A percentile compares a stretch with the other conserved stretches of the same genome.
phyloP scores from a whole-genome alignment of 2,797 vertebrate species.

The Halcyon smyrnensis region DNA sequence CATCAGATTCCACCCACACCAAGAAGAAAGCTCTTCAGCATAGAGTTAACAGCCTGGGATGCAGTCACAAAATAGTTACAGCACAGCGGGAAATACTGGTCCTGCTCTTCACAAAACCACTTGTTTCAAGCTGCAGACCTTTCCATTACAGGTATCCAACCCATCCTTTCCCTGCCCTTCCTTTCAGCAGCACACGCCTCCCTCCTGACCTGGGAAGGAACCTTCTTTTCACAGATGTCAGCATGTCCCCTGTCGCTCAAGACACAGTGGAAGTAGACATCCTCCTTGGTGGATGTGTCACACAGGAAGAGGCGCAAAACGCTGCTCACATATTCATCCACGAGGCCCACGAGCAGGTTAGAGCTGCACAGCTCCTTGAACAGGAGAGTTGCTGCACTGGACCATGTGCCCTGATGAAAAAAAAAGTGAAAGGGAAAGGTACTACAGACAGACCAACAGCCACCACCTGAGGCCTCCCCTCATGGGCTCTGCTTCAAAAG shows the following conservation, averaged over 20 bases:
- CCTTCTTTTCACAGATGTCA: constrained; percentile 65
- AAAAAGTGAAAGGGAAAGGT: not conserved
- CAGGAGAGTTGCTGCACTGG: constrained; percentile 76
- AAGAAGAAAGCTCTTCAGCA: not conserved
- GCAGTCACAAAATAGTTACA: not conserved
- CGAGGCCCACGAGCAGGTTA: constrained; percentile 85
- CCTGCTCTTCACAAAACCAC: not conserved
- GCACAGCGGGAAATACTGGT: not conserved
- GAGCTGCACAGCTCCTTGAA: constrained; percentile 86
- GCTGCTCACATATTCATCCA: constrained; percentile 85
- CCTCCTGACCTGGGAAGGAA: constrained; percentile 75
- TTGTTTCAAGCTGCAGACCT: not conserved
- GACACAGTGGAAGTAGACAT: constrained; percentile 87
- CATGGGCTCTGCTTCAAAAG: not conserved
- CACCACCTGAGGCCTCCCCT: not conserved
- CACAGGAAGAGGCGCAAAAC: constrained; percentile 90
- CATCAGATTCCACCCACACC: not conserved
- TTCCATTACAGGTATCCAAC: not conserved
- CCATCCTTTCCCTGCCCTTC: not conserved
- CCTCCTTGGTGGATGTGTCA: constrained; percentile 87
- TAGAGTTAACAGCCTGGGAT: not conserved
- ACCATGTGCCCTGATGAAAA: constrained; percentile 83
- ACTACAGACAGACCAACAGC: not conserved
- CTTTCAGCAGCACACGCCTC: not conserved
- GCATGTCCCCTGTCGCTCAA: constrained; percentile 83